Base-by-base conservation (phyloP, 2,888 invertebrate species). In the Nymphalis urticae region DNA sequence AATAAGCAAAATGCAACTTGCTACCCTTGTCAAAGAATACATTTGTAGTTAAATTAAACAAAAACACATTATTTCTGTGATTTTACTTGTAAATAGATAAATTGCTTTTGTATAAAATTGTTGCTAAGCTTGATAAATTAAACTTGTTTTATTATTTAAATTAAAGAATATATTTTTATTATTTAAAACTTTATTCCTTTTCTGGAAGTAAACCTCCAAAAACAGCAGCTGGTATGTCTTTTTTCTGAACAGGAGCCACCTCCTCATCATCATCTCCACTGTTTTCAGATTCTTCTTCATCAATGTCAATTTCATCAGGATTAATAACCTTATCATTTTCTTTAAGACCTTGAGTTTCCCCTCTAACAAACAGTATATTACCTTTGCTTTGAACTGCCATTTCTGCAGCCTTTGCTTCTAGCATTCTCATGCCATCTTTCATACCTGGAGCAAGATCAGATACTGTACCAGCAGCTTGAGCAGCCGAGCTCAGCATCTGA, bases 261-360 rank as follows among this genome's bases (percentile, higher is more conserved):
- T 93, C 94, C 79, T 92, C 92, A 9, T 94, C 93, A 24, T 93
- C 93, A 56, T 93, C 94, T 60, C 92, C 94, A 60, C 94, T 94
- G 56, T 93, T 94, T 61, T 94, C 94, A 7, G 95, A 95, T 21
- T 95, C 95, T 62, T 95, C 96, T 75, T 96, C 95, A 79, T 96
- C 97, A 84, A 97, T 96, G 79, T 97, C 94, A 81, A 97, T 97
- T 90, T 97, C 97, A 89, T 97, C 97, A 21, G 97, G 97, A 94
- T 97, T 97, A 60, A 95, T 93, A 58, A 97, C 96, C 77, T 95
- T 95, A 71, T 95, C 95, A 62, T 94, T 94, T 72, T 95, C 94
- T 74, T 93, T 93, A 69, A 93, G 92, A 53, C 96, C 96, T 84
- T 97, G 97, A 13, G 97, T 97, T 87, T 96, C 96, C 56, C 97